A percentile compares a stretch with the other conserved stretches of the same genome.
These are phyloP conservation scores for Chiroxiphia lanceolata DNA, from an alignment of 2,797 vertebrate genomes.

Conservation along the genomic window DNA sequence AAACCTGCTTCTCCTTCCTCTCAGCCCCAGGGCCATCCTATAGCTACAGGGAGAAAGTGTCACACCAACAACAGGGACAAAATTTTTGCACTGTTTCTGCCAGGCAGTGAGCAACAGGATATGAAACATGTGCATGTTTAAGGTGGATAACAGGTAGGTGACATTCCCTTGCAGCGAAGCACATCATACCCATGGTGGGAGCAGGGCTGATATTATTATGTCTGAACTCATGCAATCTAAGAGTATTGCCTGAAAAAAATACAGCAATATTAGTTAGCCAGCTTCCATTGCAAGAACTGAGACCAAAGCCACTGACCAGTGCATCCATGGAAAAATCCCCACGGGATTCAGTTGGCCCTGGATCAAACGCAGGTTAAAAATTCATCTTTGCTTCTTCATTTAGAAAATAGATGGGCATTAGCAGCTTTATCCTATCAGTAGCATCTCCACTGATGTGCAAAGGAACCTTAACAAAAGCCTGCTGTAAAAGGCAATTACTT, in stretches of 20 bases:
- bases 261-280: not conserved
- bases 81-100: not conserved
- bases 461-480: not conserved
- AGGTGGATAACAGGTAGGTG: not conserved
- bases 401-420: not conserved
- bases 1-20: not conserved
- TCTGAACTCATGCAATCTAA: not conserved
- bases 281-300: not conserved
- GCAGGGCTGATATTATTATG: not conserved
- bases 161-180: not conserved
- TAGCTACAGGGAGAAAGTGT: not conserved
- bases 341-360: not conserved
- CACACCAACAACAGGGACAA: not conserved
- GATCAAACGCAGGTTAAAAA: not conserved
- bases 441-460: not conserved
- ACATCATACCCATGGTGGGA: not conserved
- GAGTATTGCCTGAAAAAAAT: not conserved
- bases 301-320: not conserved
- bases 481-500: not conserved
- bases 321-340: not conserved
- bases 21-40: not conserved
- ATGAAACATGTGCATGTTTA: not conserved
- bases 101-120: not conserved
- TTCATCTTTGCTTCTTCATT: not conserved
- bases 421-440: slow-evolving; percentile 1